These are phyloP conservation scores for Noctua fimbriata DNA, from an alignment of 2,888 invertebrate species.

Conservation along the genomic window DNA sequence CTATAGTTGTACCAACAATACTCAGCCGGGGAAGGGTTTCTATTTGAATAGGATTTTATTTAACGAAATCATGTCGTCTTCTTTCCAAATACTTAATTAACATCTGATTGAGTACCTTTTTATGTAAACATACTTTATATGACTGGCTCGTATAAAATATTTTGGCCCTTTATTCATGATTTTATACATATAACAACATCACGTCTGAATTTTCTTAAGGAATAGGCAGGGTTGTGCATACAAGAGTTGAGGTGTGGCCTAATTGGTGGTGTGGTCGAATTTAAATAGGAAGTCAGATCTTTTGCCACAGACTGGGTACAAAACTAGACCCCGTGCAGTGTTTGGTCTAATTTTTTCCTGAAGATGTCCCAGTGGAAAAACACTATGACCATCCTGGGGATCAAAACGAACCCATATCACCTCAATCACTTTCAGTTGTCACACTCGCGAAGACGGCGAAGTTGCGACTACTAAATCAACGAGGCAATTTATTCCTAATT, in stretches of 20 bases:
- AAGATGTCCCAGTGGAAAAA: background rate
- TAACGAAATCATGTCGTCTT: constrained; percentile 7
- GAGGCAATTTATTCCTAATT: background rate
- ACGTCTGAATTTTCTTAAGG: background rate
- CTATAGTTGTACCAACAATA: constrained; percentile 32
- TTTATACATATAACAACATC: background rate
- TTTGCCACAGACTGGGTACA: background rate
- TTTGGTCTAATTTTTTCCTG: background rate
- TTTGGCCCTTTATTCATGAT: too few species aligned
- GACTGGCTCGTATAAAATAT: too few species aligned
- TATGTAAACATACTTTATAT: background rate
- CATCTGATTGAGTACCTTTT: background rate
- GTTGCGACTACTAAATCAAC: background rate
- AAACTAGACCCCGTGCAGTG: background rate
- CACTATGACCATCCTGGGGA: background rate
- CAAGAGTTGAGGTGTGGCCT: background rate
- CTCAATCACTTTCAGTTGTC: background rate
- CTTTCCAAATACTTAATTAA: constrained; percentile 30
- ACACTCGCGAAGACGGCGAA: background rate
- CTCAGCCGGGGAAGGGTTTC: constrained; percentile 1
- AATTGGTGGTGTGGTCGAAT: too few species aligned
- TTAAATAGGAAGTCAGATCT: background rate
- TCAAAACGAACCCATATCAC: background rate
- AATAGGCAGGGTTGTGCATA: background rate
- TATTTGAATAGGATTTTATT: constrained; percentile 39